phyloP scores from a whole-genome alignment of 2,797 vertebrate genomes.

The Danio aesculapii region DNA sequence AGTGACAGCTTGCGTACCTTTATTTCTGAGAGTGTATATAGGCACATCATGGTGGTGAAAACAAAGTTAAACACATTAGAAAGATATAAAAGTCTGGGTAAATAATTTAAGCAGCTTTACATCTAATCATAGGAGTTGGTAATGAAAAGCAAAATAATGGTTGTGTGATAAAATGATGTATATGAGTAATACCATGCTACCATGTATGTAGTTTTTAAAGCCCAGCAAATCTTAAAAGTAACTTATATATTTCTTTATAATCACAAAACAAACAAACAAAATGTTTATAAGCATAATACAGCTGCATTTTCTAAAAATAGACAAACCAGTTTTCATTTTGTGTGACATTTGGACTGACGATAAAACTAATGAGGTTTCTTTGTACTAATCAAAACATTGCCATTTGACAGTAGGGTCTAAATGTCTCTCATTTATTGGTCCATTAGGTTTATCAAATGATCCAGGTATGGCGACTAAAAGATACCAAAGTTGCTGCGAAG shows the following conservation, averaged over 20 bases:
- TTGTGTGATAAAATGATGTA: background rate
- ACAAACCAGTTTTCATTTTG: background rate
- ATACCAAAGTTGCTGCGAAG: slow-evolving; percentile 95
- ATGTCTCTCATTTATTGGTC: slow-evolving; percentile 53
- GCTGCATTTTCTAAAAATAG: background rate
- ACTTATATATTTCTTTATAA: background rate
- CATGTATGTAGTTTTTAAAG: background rate
- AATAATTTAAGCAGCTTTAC: background rate
- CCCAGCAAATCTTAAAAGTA: background rate
- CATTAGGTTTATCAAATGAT: slow-evolving; percentile 79
- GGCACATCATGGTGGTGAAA: background rate
- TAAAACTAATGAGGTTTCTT: background rate
- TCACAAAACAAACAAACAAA: background rate
- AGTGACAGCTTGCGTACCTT: too few relatives aligned
- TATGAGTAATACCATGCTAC: background rate
- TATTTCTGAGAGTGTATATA: too few relatives aligned
- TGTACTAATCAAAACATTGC: slow-evolving; percentile 4
- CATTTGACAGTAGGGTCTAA: slow-evolving; percentile 35
- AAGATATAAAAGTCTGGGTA: background rate
- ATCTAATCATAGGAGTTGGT: background rate
- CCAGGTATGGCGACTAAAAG: slow-evolving; percentile 98
- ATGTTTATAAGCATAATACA: background rate
- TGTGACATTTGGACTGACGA: slow-evolving; percentile 17
- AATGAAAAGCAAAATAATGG: background rate
- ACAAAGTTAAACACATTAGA: background rate